Percentiles rank a stretch among this genome's conserved stretches.
Evolutionary conservation across 2,888 invertebrate species (phyloP).

Genomic region (Drosophila heteroneura): DNA sequence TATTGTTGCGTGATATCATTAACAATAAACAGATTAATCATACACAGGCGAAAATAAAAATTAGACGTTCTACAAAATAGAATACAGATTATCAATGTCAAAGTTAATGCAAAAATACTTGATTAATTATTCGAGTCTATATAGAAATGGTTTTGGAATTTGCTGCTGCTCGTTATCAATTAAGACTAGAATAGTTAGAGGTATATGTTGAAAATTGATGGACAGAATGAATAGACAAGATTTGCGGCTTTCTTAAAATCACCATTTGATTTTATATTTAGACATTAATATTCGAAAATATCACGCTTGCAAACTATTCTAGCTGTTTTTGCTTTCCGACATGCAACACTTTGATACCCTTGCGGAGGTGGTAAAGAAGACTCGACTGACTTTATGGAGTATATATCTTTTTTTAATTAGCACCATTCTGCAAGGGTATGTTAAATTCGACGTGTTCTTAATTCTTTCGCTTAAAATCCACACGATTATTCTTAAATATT

Average conservation of each 20-base stretch:
- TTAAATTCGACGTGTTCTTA: background rate
- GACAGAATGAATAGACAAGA: background rate
- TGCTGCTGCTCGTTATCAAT: background rate
- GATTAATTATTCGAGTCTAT: background rate
- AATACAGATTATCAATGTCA: background rate
- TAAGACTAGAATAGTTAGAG: background rate
- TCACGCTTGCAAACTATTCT: constrained; percentile 7
- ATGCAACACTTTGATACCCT: background rate
- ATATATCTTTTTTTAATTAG: background rate
- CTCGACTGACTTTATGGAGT: background rate
- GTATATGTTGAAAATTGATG: background rate
- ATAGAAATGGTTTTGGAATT: background rate
- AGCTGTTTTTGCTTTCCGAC: background rate
- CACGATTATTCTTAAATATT: background rate
- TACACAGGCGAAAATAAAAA: background rate
- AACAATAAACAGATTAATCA: background rate
- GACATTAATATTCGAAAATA: background rate
- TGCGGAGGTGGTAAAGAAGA: background rate
- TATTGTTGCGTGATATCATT: constrained; percentile 20
- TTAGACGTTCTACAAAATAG: background rate
- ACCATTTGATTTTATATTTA: background rate
- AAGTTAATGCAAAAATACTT: background rate
- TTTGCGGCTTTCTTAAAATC: background rate
- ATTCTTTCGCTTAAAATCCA: background rate
- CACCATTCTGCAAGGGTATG: background rate